phyloP scores from a whole-genome alignment of 1,140 invertebrate species.

The Apis dorsata region DNA sequence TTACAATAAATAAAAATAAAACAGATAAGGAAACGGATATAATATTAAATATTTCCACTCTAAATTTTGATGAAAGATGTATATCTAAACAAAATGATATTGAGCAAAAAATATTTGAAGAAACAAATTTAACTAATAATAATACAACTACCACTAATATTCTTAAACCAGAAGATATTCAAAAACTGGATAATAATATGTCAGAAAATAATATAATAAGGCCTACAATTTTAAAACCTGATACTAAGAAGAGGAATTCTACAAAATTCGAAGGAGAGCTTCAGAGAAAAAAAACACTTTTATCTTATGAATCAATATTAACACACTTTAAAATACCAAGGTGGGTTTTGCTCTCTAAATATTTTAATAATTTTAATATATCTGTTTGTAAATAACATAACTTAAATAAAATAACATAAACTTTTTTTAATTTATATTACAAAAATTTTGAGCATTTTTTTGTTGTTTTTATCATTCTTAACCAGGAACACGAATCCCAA shows the following conservation, averaged over 20 bases:
- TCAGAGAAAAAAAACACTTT: conserved; percentile 21
- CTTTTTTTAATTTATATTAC: not conserved
- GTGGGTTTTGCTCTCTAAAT: conserved; percentile 66
- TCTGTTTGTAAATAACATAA: not conserved
- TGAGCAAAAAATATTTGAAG: not conserved
- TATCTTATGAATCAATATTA: conserved; percentile 75
- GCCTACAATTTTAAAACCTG: not conserved
- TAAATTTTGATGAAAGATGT: conserved; percentile 4
- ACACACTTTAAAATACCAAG: conserved; percentile 70
- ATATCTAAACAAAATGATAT: not conserved
- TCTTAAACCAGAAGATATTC: not conserved
- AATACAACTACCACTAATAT: not conserved
- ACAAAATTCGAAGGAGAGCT: not conserved
- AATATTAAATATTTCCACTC: not conserved
- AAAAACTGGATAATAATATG: not conserved
- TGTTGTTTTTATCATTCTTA: conserved; percentile 70
- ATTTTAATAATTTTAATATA: not conserved
- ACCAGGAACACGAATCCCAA: conserved; percentile 71
- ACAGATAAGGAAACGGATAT: too few species aligned
- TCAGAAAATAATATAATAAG: not conserved
- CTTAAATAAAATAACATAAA: not conserved
- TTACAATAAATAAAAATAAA: conserved; percentile 7
- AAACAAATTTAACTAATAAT: conserved; percentile 24
- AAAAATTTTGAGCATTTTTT: conserved; percentile 65
- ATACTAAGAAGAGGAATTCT: not conserved